Evolutionary conservation across 2,888 invertebrate species (phyloP).

Genomic region (Halictus ligatus): DNA sequence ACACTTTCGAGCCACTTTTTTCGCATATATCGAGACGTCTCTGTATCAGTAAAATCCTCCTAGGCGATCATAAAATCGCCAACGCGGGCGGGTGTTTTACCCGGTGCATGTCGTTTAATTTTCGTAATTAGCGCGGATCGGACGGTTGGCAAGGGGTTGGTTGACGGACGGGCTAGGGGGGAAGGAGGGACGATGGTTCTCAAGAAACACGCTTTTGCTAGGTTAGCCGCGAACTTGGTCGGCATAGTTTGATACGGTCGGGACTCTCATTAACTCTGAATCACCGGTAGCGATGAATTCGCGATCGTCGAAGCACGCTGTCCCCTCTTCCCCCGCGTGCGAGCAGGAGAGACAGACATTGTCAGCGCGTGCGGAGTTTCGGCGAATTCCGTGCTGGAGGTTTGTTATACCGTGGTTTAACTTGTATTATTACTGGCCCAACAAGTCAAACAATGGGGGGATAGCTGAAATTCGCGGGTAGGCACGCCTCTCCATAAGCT

Average conservation of each 20-base stretch:
- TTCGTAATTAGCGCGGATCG: constrained; percentile 39
- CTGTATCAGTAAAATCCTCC: no score
- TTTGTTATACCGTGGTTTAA: constrained; percentile 69
- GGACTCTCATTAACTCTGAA: constrained; percentile 33
- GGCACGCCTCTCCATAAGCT: constrained; percentile 57
- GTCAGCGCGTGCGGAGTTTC: constrained; percentile 57
- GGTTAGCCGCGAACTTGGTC: constrained; percentile 13
- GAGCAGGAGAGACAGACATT: constrained; percentile 48
- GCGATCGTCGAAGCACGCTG: constrained; percentile 48
- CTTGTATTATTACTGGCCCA: constrained; percentile 67
- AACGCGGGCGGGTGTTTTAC: constrained; percentile 18
- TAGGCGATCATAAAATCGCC: no score
- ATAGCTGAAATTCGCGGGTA: constrained; percentile 61
- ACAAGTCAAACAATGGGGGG: constrained; percentile 68
- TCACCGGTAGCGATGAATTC: constrained; percentile 55
- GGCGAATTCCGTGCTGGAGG: constrained; percentile 58
- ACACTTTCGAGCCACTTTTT: no score
- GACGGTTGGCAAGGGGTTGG: constrained; percentile 10
- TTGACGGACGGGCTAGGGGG: background rate
- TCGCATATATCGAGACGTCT: no score
- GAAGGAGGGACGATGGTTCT: background rate
- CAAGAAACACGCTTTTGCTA: constrained; percentile 22
- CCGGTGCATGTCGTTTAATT: constrained; percentile 46
- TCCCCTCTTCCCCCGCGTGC: background rate
- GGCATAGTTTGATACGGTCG: constrained; percentile 15